Evolutionary conservation across 1,140 invertebrate genomes (phyloP), one percentile per base, ranked within the genome.

Genomic region (Zaprionus tsacasi): DNA sequence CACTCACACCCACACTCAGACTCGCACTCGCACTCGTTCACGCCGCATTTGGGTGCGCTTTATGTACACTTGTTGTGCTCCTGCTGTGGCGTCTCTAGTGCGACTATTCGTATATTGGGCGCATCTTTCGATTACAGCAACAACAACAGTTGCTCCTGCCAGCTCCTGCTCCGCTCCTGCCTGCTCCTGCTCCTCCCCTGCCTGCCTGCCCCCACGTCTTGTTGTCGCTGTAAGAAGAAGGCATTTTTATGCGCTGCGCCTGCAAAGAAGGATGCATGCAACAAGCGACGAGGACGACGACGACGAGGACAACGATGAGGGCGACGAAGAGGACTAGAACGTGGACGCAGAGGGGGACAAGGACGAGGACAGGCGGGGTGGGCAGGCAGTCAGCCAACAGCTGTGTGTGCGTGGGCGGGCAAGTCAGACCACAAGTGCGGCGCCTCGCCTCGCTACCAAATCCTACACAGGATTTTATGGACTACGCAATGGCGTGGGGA

Each of bases 81-180:
- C 57, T 65, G 57, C 54, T 43, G 48, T 36, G 58, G 67, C 67
- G 45, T 68, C 55, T 59, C 48, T 45, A 35, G 35, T 27, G 27
- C 65, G 36, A 35, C 65, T 57, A 66, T 61, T 78, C 54, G 55
- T 25, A 79, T 76, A 79, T 79, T 79, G 70, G 66, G 72, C 77
- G 85, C 85, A 89, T 89, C 85, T 89, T 89, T 89, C 85, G 85
- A 89, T 89, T 79, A 89, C 81, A 76, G 76, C 66, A 87, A 82
- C 73, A 80, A 80, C 76, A 79, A 75, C 40, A 77, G 27, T 30
- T 6, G 27, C 27, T 6, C 27, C 27, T 30, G 27, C 27, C 6
- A 21, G 27, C 27, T 74, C 36, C 61, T 64, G 59, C 65, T 13
- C 27, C 38, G 27, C 6, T 15, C 3, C 45, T 4, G 13, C 36